These are phyloP conservation scores for Aporophyla lueneburgensis DNA, from an alignment of 2,888 invertebrate genomes.

Conservation along the genomic window DNA sequence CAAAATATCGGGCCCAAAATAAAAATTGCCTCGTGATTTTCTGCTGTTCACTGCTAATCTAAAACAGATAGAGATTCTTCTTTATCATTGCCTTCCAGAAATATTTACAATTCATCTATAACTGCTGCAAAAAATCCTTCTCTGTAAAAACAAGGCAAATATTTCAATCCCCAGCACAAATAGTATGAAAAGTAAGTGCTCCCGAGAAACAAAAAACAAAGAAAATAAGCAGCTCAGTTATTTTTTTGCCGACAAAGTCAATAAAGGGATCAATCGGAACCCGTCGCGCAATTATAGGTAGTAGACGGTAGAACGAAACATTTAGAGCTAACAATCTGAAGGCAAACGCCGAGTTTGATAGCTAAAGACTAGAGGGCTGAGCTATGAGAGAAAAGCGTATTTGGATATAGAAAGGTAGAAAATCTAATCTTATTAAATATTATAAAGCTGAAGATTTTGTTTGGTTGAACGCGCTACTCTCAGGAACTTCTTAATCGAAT, in stretches of 20 bases:
- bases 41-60: background rate
- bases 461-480: no score
- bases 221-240: slow-evolving; percentile 38
- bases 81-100: no score
- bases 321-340: slow-evolving; percentile 69
- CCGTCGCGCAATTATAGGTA: slow-evolving; percentile 45
- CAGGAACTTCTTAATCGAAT: no score
- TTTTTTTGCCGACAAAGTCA: slow-evolving; percentile 56
- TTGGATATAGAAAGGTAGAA: background rate
- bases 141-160: background rate
- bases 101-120: background rate
- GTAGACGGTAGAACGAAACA: slow-evolving; percentile 57
- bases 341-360: slow-evolving; percentile 53
- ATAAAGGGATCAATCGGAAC: slow-evolving; percentile 57
- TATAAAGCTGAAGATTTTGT: no score
- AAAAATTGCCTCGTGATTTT: background rate
- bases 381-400: slow-evolving; percentile 14
- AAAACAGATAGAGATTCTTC: background rate
- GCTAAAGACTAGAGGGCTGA: background rate
- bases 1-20: background rate
- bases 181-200: slow-evolving; percentile 19
- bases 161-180: slow-evolving; percentile 20
- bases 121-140: background rate
- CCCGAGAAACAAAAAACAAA: slow-evolving; percentile 29
- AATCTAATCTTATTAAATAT: no score